Evolutionary conservation across 2,113 vertebrate genomes (phyloP), one percentile per base, ranked within the genome.

Genomic region (Microtus richardsoni): DNA sequence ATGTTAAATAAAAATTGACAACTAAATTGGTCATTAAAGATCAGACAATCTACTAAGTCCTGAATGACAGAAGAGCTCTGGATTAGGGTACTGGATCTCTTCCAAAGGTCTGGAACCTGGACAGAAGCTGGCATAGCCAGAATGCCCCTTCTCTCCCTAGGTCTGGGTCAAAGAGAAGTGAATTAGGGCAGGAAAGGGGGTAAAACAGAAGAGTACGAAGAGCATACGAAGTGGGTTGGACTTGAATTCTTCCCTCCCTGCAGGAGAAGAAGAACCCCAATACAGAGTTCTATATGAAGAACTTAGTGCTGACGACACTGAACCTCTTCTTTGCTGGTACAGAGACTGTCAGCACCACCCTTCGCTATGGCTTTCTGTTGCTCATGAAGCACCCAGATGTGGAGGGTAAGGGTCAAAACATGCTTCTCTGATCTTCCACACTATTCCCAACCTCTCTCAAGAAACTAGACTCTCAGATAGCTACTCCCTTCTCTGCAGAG

Each of bases 321-420:
- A 99, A 98, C 96, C 95, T 99, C 87, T 99, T 98, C 93, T 9
- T 98, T 82, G 99, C 98, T 7, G 99, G 99, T 92, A 99, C 99
- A 0, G 99, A 99, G 94, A 99, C 98, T 0, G 98, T 98, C 90
- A 99, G 99, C 97, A 98, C 98, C 0, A 99, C 99, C 58, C 89
- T 99, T 70, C 98, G 98, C 97, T 99, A 98, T 3, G 98, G 97
- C 17, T 97, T 99, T 44, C 97, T 97, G 83, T 71, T 99, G 60
- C 87, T 99, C 91, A 98, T 99, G 94, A 99, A 99, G 91, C 70
- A 99, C 41, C 99, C 99, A 2, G 71, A 98, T 14, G 98, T 99
- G 79, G 98, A 99, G 70, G 98, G 99, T 99, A 30, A 98, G 86
- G 41, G 54, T 49, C 77, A 58, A 14, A 13, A 74, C 30, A 24